A percentile compares a stretch with the other conserved stretches of the same genome.
phyloP scores from a whole-genome alignment of 2,888 invertebrate species.

The Luperina testacea region DNA sequence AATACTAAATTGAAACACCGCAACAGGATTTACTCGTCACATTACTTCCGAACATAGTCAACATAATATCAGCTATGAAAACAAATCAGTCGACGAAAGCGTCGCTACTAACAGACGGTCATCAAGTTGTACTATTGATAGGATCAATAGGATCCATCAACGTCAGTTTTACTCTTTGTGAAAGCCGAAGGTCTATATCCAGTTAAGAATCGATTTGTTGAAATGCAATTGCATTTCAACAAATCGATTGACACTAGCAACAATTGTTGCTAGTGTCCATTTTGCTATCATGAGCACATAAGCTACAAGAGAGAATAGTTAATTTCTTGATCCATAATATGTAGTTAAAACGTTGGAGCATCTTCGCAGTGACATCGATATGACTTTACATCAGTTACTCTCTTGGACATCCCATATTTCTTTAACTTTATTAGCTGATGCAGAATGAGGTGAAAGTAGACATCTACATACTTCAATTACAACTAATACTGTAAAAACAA shows the following conservation, averaged over 20 bases:
- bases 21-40: constrained; percentile 1
- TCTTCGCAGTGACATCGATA: neutral
- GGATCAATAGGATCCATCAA: constrained; percentile 52
- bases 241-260: too few relatives aligned
- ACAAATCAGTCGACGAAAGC: constrained; percentile 42
- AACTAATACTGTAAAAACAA: neutral
- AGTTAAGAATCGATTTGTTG: constrained; percentile 44
- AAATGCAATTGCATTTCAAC: constrained; percentile 2
- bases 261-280: neutral
- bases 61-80: constrained; percentile 22
- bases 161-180: constrained; percentile 20
- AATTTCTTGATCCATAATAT: neutral
- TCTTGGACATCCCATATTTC: neutral
- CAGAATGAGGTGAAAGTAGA: neutral
- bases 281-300: constrained; percentile 12
- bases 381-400: neutral
- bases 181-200: constrained; percentile 2
- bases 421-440: neutral
- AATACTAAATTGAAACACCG: constrained; percentile 31
- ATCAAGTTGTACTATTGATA: constrained; percentile 39
- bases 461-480: neutral
- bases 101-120: constrained; percentile 19
- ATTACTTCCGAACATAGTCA: constrained; percentile 38
- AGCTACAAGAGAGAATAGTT: neutral
- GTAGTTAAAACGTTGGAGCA: neutral